A percentile compares a stretch with the other conserved stretches of the same genome.
Evolutionary conservation across 2,888 invertebrate genomes (phyloP).

Genomic region (Alentia gelatinosa): DNA sequence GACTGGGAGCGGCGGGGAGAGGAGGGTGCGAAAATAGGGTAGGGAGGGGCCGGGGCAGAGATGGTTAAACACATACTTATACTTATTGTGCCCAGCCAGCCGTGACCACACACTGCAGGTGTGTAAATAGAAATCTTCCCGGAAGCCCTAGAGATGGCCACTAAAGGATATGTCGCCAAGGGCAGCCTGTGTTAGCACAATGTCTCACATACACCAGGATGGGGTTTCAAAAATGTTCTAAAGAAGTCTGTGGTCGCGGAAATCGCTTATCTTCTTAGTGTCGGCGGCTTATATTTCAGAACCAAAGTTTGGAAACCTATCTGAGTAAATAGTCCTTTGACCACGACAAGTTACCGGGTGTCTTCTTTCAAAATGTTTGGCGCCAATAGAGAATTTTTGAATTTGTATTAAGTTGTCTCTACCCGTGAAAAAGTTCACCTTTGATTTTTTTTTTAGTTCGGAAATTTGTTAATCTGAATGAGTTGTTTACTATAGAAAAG

Average conservation of each 20-base stretch:
- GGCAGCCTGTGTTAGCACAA: slow-evolving; percentile 30
- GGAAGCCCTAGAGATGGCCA: not conserved
- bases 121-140: slow-evolving; percentile 48
- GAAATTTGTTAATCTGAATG: too few relatives aligned
- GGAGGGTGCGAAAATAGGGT: not conserved
- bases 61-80: slow-evolving; percentile 17
- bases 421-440: too few relatives aligned
- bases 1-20: not conserved
- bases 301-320: not conserved
- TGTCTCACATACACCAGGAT: not conserved
- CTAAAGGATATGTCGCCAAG: not conserved
- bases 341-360: not conserved
- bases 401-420: too few relatives aligned
- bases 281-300: not conserved
- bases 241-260: not conserved
- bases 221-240: slow-evolving; percentile 20
- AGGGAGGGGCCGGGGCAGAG: not conserved
- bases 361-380: not conserved
- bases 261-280: slow-evolving; percentile 24
- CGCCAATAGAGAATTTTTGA: too few relatives aligned
- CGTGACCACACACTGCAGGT: slow-evolving; percentile 1
- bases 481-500: too few relatives aligned
- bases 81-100: not conserved
- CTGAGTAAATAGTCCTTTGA: not conserved
- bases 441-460: too few relatives aligned